Evolutionary conservation across 2,888 invertebrate genomes (phyloP).

Genomic region (Steinernema scapterisci): DNA sequence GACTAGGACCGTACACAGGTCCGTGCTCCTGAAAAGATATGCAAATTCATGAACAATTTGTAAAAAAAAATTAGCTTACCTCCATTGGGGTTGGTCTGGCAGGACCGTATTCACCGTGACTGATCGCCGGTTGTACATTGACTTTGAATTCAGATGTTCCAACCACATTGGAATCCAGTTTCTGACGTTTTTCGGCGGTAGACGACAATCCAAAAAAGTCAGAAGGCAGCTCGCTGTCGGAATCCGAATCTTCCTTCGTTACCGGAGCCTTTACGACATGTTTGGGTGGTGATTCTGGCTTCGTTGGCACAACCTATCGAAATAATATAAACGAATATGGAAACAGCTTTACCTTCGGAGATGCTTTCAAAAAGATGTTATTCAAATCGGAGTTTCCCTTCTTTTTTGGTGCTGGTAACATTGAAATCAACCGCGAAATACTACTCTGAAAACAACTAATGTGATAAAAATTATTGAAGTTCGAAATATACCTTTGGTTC

Average conservation of each 20-base stretch:
- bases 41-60: too few relatives aligned
- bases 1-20: too few relatives aligned
- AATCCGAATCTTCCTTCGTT: not conserved
- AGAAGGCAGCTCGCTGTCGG: not conserved
- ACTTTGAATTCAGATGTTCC: not conserved
- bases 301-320: not conserved
- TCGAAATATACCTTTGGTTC: not conserved
- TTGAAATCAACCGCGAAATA: not conserved
- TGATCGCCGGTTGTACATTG: not conserved
- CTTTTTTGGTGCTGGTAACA: not conserved
- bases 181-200: not conserved
- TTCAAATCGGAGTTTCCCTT: not conserved
- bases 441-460: too few relatives aligned
- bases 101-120: not conserved
- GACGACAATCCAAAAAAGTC: not conserved
- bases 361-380: not conserved
- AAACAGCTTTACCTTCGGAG: constrained; percentile 2
- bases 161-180: not conserved
- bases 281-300: not conserved
- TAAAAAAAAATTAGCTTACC: not conserved
- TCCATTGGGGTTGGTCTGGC: not conserved
- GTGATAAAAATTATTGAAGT: too few relatives aligned
- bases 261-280: too few relatives aligned
- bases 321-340: too few relatives aligned
- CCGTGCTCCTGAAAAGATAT: too few relatives aligned